Evolutionary conservation across 2,797 vertebrate species (phyloP).

Genomic region (Myiotriccus ornatus): DNA sequence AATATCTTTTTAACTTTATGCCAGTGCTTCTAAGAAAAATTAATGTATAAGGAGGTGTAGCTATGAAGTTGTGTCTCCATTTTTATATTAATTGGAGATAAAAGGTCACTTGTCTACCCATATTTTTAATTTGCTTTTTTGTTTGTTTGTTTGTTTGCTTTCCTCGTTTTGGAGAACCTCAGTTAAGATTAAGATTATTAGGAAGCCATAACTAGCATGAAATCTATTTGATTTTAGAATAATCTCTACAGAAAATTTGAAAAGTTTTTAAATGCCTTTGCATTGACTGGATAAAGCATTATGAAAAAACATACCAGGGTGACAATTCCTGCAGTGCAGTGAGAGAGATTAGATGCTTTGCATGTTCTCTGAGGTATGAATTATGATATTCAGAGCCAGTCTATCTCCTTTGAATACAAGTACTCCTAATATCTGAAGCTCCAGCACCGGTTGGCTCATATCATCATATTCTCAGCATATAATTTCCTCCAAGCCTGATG

Average conservation of each 20-base stretch:
- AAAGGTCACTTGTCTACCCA: neutral
- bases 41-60: neutral
- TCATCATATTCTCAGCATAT: neutral
- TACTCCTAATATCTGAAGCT: neutral
- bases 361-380: neutral
- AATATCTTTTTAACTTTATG: neutral
- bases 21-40: neutral
- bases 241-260: neutral
- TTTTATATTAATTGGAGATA: neutral
- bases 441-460: neutral
- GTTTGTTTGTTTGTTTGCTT: neutral
- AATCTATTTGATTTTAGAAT: neutral
- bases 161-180: neutral
- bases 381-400: neutral
- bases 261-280: neutral
- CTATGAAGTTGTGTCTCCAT: neutral
- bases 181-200: neutral
- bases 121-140: neutral
- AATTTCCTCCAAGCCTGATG: neutral
- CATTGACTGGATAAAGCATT: neutral
- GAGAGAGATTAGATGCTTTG: neutral
- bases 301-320: neutral
- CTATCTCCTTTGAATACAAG: neutral
- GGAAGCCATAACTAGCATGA: neutral
- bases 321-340: neutral